Base-by-base conservation (phyloP, 2,888 invertebrate genomes). In the Desoria tigrina region DNA sequence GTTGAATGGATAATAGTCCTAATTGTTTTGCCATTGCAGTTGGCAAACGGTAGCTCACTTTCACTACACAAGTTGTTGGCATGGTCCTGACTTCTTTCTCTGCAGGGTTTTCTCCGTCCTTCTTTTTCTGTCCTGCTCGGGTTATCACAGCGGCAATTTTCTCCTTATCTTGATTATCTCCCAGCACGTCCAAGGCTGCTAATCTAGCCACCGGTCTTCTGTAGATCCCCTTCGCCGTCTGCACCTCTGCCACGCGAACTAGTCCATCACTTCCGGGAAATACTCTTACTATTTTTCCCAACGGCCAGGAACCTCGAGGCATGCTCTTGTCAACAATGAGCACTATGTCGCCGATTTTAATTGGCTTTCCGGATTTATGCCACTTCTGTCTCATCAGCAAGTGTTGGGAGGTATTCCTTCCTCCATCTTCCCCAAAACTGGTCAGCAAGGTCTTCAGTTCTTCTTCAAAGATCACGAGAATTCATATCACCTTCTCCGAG, bases 391-490 rank as follows among this genome's bases (percentile, higher is more conserved):
- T 39, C 11, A 61, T 49, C 18, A 66, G 68, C 0, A 77, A 66
- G 2, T n/a, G 58, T 61, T 1, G 63, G 65, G 2, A 77, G 53
- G 42, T 75, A 77, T 58, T 76, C 76, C 14, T 61, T 58, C 37
- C 72, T 23, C 73, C 75, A 77, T 11, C 73, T 63, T 2, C 50
- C 50, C 77, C 77, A 55, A 62, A 75, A 69, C 9, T 68, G 67
- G 51, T 77, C 77, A 2, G 68, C 68, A 51, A 77, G 55, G 11
- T 66, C 67, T 56, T 77, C 76, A 6, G 76, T 42, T 11, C 69
- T 63, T 60, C 78, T 74, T 77, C 78, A 79, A 21, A 75, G 66
- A 1, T 74, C 66, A 26, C 69, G 65, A 1, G 51, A 24, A 1
- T 72, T 64, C 23, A 69, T 4, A 1, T 77, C 69, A 0, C 37